A percentile compares a stretch with the other conserved stretches of the same genome.
Evolutionary conservation across 1,140 invertebrate genomes (phyloP).

Genomic region (Apocrypta bakeri): DNA sequence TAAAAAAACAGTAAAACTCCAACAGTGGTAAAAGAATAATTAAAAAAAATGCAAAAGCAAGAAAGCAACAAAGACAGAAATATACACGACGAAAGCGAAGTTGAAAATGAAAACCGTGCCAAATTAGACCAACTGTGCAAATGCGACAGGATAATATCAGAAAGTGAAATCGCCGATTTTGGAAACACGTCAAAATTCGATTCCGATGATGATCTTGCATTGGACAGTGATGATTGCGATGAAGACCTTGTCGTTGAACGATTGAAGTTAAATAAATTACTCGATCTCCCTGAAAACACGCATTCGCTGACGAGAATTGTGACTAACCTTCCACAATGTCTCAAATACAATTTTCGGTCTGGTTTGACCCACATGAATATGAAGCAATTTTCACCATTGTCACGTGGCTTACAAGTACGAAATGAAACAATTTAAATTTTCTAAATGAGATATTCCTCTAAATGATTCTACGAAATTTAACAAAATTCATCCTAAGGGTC

Average conservation of each 20-base stretch:
- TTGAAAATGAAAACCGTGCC: background rate
- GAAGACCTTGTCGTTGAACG: constrained; percentile 62
- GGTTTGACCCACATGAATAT: constrained; percentile 64
- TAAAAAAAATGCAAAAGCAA: background rate
- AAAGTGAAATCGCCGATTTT: constrained; percentile 53
- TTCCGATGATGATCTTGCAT: constrained; percentile 47
- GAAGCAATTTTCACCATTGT: constrained; percentile 65
- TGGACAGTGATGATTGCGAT: constrained; percentile 60
- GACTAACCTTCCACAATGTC: constrained; percentile 58
- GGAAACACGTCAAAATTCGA: constrained; percentile 50
- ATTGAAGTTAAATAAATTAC: constrained; percentile 58
- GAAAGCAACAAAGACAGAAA: background rate
- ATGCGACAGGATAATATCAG: constrained; percentile 58
- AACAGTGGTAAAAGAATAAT: constrained; percentile 11
- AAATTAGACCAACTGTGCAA: constrained; percentile 56
- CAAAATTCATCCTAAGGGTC: too few relatives aligned
- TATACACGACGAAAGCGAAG: background rate
- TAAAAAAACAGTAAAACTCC: too few relatives aligned
- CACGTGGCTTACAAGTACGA: constrained; percentile 67
- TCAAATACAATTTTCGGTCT: constrained; percentile 63
- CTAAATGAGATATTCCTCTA: too few relatives aligned
- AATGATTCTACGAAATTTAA: too few relatives aligned
- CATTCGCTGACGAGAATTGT: constrained; percentile 63
- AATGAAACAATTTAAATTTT: background rate
- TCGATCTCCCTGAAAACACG: constrained; percentile 62